Base-by-base conservation (phyloP, 30 jellyfish, hydroid and myxozoan genomes). In the Nemopilema nomurai region DNA sequence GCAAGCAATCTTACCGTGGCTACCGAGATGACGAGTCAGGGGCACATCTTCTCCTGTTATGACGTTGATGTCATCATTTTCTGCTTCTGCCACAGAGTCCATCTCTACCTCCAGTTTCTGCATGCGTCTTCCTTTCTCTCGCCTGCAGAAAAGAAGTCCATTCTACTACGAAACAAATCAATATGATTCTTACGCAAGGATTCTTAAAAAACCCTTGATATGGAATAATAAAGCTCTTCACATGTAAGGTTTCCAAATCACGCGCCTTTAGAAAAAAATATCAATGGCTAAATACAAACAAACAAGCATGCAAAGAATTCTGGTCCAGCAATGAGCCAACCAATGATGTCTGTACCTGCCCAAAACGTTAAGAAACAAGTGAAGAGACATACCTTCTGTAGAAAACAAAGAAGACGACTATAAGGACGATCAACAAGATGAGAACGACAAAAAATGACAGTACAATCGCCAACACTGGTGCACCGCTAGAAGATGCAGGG, bases 31-130 rank as follows among this genome's bases (percentile, higher is more conserved):
- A 7, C 64, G 84, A 1, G 93, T 74, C 17, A 84, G 77, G 4
- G 93, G 93, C 20, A 28, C 26, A 18, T 72, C 28, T 66, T 84
- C 93, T 9, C 86, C 85, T 0, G 87, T 32, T 26, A 51, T 33
- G 24, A 82, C 29, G 63, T 70, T 0, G 0, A 84, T 63, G 57
- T 74, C 83, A 41, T 33, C 72, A 13, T 74, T 79, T 49, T 69
- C 93, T 23, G 22, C 87, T 33, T 84, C 93, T 18, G 63, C 83
- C 49, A 84, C 79, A 32, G 87, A 62, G 50, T 84, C 93, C 93
- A 84, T 84, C 51, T 84, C 93, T 3, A 84, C 93, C 52, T 84
- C 93, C 83, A 74, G 76, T 41, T 63, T 84, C 18, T 41, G 84
- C 50, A 76, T 67, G 53, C 7, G 21, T 28, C 69, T 31, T 6